Evolutionary conservation across 2,888 invertebrate species (phyloP).

Genomic region (Trachelus troglodyta): DNA sequence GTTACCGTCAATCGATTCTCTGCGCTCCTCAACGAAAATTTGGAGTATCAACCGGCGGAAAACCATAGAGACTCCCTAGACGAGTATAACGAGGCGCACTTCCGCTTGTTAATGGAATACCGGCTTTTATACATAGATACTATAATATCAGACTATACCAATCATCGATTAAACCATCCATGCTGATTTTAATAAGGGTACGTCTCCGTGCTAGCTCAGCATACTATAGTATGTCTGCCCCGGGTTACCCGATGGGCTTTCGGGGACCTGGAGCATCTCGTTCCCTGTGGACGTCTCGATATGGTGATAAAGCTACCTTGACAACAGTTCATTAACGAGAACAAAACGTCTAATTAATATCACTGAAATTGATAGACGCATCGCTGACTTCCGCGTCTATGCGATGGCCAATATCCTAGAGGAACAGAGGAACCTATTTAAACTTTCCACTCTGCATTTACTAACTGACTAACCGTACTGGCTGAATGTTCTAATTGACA

Average conservation of each 20-base stretch:
- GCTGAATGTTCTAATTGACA: not conserved
- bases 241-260: not conserved
- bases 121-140: not conserved
- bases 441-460: not conserved
- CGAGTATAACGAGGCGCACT: not conserved
- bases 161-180: not conserved
- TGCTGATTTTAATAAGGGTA: not conserved
- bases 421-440: not conserved
- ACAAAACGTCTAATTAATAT: slow-evolving; percentile 1
- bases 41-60: not conserved
- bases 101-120: not conserved
- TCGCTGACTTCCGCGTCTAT: not conserved
- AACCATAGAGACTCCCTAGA: not conserved
- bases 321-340: not conserved
- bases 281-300: too few species aligned
- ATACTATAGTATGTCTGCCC: not conserved
- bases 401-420: not conserved
- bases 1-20: not conserved
- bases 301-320: not conserved
- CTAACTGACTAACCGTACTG: not conserved
- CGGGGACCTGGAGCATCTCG: not conserved
- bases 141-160: not conserved
- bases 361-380: not conserved
- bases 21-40: not conserved
- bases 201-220: not conserved